Evolutionary conservation across 2,797 vertebrate genomes (phyloP).

Genomic region (Sciaenops ocellatus): DNA sequence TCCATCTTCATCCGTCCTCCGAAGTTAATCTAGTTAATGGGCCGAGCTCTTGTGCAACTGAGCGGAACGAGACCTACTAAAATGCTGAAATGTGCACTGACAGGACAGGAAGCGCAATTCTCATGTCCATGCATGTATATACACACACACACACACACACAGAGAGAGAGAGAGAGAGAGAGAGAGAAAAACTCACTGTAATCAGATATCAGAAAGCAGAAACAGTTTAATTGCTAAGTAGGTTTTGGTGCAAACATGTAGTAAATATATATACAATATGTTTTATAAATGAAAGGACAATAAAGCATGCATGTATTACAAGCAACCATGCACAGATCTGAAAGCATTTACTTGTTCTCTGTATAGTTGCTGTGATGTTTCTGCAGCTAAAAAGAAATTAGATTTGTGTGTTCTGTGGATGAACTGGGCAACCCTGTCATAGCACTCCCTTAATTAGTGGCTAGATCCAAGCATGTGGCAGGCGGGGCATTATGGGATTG

Average conservation of each 20-base stretch:
- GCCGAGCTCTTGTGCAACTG: conserved; percentile 49
- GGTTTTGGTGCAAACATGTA: too few relatives aligned
- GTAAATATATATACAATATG: too few relatives aligned
- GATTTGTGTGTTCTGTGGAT: conserved; percentile 60
- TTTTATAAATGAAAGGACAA: not conserved
- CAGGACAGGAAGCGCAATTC: not conserved
- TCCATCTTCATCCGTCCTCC: conserved; percentile 57
- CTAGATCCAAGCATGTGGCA: conserved; percentile 64
- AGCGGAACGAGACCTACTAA: conserved; percentile 52
- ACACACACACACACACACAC: not conserved
- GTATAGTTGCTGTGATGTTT: conserved; percentile 16
- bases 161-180: too few relatives aligned
- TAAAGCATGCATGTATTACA: not conserved
- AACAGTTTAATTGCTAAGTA: too few relatives aligned
- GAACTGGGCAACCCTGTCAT: conserved; percentile 58
- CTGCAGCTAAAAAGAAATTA: conserved; percentile 43
- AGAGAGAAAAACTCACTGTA: not conserved
- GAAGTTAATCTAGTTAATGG: conserved; percentile 74
- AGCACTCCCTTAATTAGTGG: conserved; percentile 75
- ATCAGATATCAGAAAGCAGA: too few relatives aligned
- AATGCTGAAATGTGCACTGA: conserved; percentile 46
- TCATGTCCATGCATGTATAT: not conserved
- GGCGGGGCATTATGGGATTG: conserved; percentile 59
- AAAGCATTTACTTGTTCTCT: not conserved
- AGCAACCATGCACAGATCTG: conserved; percentile 5